Evolutionary conservation across 2,888 invertebrate genomes (phyloP), one percentile per base, ranked within the genome.

Genomic region (Leptinotarsa juncta): DNA sequence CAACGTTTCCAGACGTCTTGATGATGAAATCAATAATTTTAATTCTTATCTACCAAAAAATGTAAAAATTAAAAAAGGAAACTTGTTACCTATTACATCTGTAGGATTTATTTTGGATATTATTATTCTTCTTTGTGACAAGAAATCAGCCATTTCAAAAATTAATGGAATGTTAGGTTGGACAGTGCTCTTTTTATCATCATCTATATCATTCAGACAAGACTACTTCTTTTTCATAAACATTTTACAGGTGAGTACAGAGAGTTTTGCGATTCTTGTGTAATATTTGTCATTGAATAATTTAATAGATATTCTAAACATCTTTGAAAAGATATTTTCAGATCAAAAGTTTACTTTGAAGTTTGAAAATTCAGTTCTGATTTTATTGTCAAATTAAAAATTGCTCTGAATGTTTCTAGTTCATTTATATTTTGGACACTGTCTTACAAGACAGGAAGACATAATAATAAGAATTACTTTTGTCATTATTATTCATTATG

Each of bases 41-140:
- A 74, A 76, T 62, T 72, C 66, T 42, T 75, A 72, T 71, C 67
- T 79, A 18, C 77, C 78, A 49, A 74, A 71, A 26, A 71, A 68
- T 55, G 62, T 76, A 26, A 76, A 69, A 60, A 48, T 78, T 72
- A 62, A 73, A 55, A 67, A 68, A 48, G 76, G 76, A 68, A 71
- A 68, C 69, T 55, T 80, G 51, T 70, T 77, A 23, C 65, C 72
- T 42, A 16, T 81, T 26, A 71, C 78, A 23, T 69, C 72, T 50
- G 50, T 81, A 55, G 84, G 84, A 70, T 79, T 83, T 65, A 51
- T 80, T 16, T 60, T 83, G 18, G 82, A 85, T 76, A 66, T 82
- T 10, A 60, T 82, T 68, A 62, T 78, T 55, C 72, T 78, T 32
- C 32, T 81, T 57, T 71, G 74, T 51, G 79, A 78, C 20, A 74